Percentiles rank a stretch among this genome's conserved stretches.
These are phyloP conservation scores for Clavelina lepadiformis DNA, from an alignment of 23 tunicate species.

Conservation along the genomic window DNA sequence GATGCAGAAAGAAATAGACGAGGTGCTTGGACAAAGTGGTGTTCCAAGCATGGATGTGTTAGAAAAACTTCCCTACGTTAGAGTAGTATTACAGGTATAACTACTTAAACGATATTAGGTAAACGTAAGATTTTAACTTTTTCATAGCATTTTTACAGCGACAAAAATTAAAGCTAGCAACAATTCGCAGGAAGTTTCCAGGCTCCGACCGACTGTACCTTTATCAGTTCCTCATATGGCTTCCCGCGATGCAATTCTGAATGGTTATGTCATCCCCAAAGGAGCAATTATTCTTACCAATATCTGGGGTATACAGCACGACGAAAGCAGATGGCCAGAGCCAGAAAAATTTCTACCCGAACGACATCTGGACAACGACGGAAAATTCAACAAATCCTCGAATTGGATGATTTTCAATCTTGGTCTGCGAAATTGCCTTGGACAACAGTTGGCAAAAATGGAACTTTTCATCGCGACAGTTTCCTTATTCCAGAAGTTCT, in stretches of 20 bases:
- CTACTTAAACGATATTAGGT: too few relatives aligned
- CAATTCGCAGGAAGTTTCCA: slow-evolving; percentile 12
- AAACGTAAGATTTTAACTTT: too few relatives aligned
- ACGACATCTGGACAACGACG: slow-evolving; percentile 39
- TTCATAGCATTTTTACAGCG: too few relatives aligned
- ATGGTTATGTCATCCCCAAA: slow-evolving; percentile 46
- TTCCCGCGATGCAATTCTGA: slow-evolving; percentile 9
- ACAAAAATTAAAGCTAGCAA: too few relatives aligned
- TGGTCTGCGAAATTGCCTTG: slow-evolving; percentile 47
- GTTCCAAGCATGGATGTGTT: slow-evolving; percentile 2
- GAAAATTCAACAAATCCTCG: slow-evolving; percentile 38
- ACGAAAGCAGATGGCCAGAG: slow-evolving; percentile 43
- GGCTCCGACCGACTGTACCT: slow-evolving; percentile 34
- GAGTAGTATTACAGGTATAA: slow-evolving; percentile 52
- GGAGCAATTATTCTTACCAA: slow-evolving; percentile 35
- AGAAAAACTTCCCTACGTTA: slow-evolving; percentile 35
- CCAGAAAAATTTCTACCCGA: slow-evolving; percentile 50
- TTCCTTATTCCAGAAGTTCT: slow-evolving; percentile 26
- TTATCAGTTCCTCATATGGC: slow-evolving; percentile 43
- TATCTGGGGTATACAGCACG: slow-evolving; percentile 43
- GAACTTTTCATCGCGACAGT: slow-evolving; percentile 34
- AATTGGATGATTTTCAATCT: slow-evolving; percentile 25
- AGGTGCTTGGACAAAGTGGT: slow-evolving; percentile 15
- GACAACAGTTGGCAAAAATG: slow-evolving; percentile 61
- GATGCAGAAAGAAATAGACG: slow-evolving; percentile 32